Evolutionary conservation across 2,888 invertebrate species (phyloP).

Genomic region (Myopa tessellatipennis): DNA sequence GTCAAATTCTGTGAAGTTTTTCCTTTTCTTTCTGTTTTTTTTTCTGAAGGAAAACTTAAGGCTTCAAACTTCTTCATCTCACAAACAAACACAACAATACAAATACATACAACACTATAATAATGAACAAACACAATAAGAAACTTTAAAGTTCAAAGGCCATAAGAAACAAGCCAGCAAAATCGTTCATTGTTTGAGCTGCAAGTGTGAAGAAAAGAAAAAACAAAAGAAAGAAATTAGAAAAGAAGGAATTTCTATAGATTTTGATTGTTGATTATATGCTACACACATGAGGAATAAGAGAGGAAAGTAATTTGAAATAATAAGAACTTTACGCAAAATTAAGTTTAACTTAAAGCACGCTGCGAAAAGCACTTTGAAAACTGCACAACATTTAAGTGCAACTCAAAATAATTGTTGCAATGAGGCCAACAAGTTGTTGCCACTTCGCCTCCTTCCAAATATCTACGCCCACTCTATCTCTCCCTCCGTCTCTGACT

Average conservation of each 20-base stretch:
- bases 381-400: not conserved
- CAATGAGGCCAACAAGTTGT: slow-evolving; percentile 22
- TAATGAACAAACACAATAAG: not conserved
- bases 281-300: too few relatives aligned
- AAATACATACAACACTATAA: not conserved
- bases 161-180: not conserved
- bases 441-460: not conserved
- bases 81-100: not conserved
- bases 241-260: too few relatives aligned
- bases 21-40: not conserved
- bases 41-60: not conserved
- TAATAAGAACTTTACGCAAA: not conserved
- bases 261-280: too few relatives aligned
- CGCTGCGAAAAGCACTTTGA: not conserved
- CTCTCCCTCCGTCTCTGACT: not conserved
- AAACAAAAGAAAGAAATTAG: too few relatives aligned
- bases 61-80: not conserved
- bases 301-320: too few relatives aligned
- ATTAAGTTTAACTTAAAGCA: not conserved
- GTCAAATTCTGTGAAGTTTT: not conserved
- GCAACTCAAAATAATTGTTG: slow-evolving; percentile 9
- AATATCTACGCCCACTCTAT: too few relatives aligned
- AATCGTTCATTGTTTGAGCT: not conserved
- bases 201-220: too few relatives aligned
- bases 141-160: not conserved